These are phyloP conservation scores for Clarias batrachus DNA, from an alignment of 2,113 vertebrate species.

Conservation along the genomic window DNA sequence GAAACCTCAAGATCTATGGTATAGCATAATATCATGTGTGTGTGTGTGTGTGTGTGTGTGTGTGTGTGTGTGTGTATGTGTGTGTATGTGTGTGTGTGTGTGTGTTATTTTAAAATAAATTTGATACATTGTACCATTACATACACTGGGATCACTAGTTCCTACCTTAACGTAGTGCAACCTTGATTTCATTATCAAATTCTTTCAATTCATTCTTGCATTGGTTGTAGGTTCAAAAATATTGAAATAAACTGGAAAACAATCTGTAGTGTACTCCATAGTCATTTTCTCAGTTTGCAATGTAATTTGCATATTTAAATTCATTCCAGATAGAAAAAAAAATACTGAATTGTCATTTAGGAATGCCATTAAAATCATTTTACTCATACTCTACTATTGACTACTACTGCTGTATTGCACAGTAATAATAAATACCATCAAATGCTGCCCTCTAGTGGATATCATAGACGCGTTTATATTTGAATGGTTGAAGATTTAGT, in stretches of 20 bases:
- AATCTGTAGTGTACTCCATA: background rate
- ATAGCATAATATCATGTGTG: background rate
- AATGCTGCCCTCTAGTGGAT: constrained; percentile 19
- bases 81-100: background rate
- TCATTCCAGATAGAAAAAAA: background rate
- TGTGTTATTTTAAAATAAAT: background rate
- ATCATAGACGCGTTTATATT: background rate
- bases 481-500: background rate
- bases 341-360: background rate
- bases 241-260: background rate
- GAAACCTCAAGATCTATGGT: background rate
- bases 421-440: background rate
- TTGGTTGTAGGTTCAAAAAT: background rate
- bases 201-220: background rate
- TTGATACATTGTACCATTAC: background rate
- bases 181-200: background rate
- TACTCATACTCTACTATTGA: background rate
- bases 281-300: background rate
- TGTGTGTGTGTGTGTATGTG: background rate
- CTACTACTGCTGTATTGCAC: background rate
- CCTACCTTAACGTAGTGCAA: background rate
- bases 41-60: background rate
- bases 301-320: background rate
- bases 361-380: background rate
- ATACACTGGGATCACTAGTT: background rate